Conservation (phyloP, 1,140 invertebrate species). For the Lordiphosa stackelbergi region DNA sequence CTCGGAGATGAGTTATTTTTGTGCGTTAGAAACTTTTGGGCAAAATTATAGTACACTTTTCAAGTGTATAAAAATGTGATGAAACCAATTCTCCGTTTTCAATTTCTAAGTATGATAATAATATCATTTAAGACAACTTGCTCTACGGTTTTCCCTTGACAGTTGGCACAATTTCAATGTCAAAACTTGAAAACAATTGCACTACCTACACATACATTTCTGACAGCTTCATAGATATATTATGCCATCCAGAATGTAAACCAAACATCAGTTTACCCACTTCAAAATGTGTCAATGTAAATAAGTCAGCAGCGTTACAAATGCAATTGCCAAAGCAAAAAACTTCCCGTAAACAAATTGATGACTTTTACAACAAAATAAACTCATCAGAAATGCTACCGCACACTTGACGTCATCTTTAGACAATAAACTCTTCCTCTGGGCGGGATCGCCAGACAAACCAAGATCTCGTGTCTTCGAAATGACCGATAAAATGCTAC, state of each 20-base stretch:
- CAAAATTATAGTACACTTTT: no score
- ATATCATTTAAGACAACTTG: no score
- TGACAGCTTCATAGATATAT: background rate
- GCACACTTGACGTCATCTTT: constrained; percentile 29
- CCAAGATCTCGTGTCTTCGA: constrained; percentile 43
- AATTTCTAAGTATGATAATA: no score
- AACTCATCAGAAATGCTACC: constrained; percentile 31
- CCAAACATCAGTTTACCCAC: background rate
- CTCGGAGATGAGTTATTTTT: no score
- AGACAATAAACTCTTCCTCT: background rate
- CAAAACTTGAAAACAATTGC: no score
- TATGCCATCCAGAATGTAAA: constrained; percentile 2
- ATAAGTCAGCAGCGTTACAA: background rate
- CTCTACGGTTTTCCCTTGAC: background rate
- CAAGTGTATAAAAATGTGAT: no score
- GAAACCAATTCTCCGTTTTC: no score
- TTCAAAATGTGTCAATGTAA: constrained; percentile 7
- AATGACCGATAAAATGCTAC: constrained; percentile 39
- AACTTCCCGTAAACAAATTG: constrained; percentile 7
- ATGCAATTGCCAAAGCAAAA: background rate
- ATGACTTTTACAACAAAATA: constrained; percentile 21
- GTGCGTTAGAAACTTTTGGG: no score
- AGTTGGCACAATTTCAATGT: background rate
- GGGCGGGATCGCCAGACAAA: constrained; percentile 25
- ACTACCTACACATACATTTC: no score